These are phyloP conservation scores for Epizoanthus scotinus DNA, from an alignment of 92 coral and sea anemone genomes.

Conservation along the genomic window DNA sequence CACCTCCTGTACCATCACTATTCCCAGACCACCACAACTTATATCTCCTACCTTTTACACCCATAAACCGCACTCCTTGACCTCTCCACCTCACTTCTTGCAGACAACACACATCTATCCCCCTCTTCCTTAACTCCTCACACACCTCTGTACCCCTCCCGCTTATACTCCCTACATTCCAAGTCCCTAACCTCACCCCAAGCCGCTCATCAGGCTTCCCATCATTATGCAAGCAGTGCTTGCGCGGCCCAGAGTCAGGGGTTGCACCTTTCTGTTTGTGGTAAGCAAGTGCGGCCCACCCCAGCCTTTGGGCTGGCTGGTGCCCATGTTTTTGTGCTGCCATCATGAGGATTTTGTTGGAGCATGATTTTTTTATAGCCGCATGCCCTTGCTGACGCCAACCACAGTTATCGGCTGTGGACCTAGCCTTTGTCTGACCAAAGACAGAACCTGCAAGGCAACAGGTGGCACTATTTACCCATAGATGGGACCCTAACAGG, in stretches of 20 bases:
- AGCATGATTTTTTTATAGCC: constrained; percentile 4
- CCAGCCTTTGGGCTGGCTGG: constrained; percentile 4
- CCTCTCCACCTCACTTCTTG: constrained; percentile 33
- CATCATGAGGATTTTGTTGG: constrained; percentile 5
- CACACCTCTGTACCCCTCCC: constrained; percentile 20
- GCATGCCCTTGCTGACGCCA: constrained; percentile 9
- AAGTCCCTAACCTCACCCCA: not conserved
- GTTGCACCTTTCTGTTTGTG: too few species aligned
- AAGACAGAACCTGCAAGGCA: too few species aligned
- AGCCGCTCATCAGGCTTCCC: not conserved
- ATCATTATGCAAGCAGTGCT: too few species aligned
- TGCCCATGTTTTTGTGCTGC: constrained; percentile 6
- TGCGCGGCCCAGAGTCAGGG: too few species aligned
- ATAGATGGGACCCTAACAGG: constrained; percentile 17
- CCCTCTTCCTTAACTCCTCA: constrained; percentile 2
- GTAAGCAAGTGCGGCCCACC: constrained; percentile 18
- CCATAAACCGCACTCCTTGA: constrained; percentile 22
- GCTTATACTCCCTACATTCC: constrained; percentile 18
- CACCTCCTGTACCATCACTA: too few species aligned
- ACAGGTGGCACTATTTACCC: not conserved
- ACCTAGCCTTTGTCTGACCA: too few species aligned
- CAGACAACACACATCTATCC: constrained; percentile 16
- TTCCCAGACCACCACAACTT: not conserved
- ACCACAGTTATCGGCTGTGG: not conserved
- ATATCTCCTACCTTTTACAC: constrained; percentile 20